Evolutionary conservation across 2,113 vertebrate species (phyloP).

Genomic region (Picathartes gymnocephalus): DNA sequence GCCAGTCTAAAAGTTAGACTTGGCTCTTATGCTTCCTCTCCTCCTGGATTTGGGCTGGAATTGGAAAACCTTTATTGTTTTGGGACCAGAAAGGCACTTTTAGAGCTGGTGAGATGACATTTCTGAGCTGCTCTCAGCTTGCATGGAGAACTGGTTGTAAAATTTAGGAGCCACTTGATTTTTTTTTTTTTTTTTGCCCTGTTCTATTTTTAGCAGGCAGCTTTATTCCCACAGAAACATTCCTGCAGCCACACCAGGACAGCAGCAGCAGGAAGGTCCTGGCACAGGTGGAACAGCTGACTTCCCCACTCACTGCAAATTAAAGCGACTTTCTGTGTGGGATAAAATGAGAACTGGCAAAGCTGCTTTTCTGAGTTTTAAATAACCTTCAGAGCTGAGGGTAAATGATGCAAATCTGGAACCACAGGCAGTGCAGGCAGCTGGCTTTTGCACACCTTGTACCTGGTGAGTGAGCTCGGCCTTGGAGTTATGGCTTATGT

Average conservation of each 20-base stretch:
- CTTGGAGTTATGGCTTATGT: not conserved
- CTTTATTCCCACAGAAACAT: not conserved
- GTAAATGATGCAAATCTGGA: not conserved
- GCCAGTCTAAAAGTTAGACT: not conserved
- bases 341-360: conserved; percentile 28
- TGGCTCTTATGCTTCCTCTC: not conserved
- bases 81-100: not conserved
- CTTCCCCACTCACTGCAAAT: not conserved
- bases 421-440: not conserved
- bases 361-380: conserved; percentile 14
- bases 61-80: not conserved
- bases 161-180: not conserved
- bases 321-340: not conserved
- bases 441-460: not conserved
- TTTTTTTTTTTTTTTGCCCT: not conserved
- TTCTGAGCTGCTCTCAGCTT: not conserved
- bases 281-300: not conserved
- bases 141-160: not conserved
- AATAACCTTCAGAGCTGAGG: not conserved
- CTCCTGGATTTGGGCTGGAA: rapidly evolving
- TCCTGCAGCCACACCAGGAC: rapidly evolving
- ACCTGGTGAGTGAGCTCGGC: not conserved
- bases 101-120: not conserved
- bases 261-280: not conserved
- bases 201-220: not conserved